Evolutionary conservation across 1,140 invertebrate species (phyloP).

Genomic region (Ctenoplectra terminalis): DNA sequence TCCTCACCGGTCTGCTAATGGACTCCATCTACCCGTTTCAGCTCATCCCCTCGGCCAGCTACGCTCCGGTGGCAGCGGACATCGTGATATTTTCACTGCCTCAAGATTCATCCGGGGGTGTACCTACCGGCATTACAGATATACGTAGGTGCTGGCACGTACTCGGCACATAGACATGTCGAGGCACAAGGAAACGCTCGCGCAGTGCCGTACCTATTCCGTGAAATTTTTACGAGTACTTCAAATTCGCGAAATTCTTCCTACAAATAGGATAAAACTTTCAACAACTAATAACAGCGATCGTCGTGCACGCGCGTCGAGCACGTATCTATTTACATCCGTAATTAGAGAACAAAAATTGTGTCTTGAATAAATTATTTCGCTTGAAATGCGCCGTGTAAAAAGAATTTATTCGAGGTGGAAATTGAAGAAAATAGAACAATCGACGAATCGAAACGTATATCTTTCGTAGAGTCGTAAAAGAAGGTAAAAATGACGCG

Average conservation of each 20-base stretch:
- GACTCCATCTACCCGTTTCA: constrained; percentile 70
- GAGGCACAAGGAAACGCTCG: constrained; percentile 57
- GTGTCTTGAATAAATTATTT: no score
- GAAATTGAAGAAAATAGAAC: background rate
- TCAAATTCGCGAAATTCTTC: no score
- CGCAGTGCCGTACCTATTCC: constrained; percentile 45
- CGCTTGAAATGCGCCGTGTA: no score
- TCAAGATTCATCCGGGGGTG: constrained; percentile 69
- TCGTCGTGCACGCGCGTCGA: no score
- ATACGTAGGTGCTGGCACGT: constrained; percentile 67
- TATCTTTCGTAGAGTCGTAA: background rate
- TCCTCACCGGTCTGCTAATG: constrained; percentile 76
- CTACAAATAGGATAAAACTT: no score
- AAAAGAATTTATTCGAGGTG: background rate
- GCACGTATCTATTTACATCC: background rate
- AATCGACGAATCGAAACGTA: background rate
- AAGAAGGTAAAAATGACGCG: constrained; percentile 24
- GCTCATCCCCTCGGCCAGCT: constrained; percentile 56
- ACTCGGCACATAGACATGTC: constrained; percentile 46
- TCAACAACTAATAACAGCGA: no score
- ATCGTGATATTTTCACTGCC: constrained; percentile 75
- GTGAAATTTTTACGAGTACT: background rate
- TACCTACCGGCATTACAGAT: constrained; percentile 65
- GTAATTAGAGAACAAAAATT: no score
- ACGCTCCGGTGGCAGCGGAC: constrained; percentile 64